Evolutionary conservation across 2,797 vertebrate genomes (phyloP).

Genomic region (Pempheris klunzingeri): DNA sequence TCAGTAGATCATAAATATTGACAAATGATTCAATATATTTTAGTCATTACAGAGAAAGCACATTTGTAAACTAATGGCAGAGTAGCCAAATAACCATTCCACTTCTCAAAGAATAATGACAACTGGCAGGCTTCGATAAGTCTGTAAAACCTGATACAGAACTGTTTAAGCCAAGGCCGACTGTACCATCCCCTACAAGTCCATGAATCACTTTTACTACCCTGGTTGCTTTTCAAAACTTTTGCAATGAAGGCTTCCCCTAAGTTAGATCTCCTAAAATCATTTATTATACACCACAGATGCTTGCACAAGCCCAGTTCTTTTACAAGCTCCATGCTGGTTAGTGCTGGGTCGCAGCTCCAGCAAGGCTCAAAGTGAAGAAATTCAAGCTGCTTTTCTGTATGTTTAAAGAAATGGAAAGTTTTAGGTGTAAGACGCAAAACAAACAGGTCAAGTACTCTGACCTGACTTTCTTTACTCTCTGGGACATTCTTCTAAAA

Average conservation of each 20-base stretch:
- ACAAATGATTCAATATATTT: constrained; percentile 12
- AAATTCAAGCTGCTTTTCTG: constrained; percentile 66
- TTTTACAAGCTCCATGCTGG: constrained; percentile 61
- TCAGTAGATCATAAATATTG: not conserved
- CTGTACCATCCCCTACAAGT: constrained; percentile 21
- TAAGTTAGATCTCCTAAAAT: constrained; percentile 21
- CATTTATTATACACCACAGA: constrained; percentile 47
- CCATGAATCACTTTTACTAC: constrained; percentile 49
- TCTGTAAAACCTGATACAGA: constrained; percentile 63
- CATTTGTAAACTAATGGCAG: constrained; percentile 13
- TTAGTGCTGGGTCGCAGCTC: constrained; percentile 20
- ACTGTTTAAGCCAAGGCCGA: constrained; percentile 30
- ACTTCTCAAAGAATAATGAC: constrained; percentile 40
- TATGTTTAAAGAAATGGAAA: constrained; percentile 70
- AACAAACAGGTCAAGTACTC: constrained; percentile 78
- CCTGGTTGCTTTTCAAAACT: constrained; percentile 52
- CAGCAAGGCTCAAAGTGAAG: constrained; percentile 26
- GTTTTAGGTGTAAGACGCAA: constrained; percentile 65
- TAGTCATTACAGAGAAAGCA: constrained; percentile 22
- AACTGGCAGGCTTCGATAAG: constrained; percentile 21
- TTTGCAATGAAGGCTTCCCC: constrained; percentile 45
- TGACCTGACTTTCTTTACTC: constrained; percentile 76
- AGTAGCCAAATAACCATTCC: constrained; percentile 18
- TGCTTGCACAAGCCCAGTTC: constrained; percentile 55
- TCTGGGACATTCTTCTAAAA: constrained; percentile 77